phyloP scores from a whole-genome alignment of 2,113 vertebrate genomes.

The Puffinus mauretanicus region DNA sequence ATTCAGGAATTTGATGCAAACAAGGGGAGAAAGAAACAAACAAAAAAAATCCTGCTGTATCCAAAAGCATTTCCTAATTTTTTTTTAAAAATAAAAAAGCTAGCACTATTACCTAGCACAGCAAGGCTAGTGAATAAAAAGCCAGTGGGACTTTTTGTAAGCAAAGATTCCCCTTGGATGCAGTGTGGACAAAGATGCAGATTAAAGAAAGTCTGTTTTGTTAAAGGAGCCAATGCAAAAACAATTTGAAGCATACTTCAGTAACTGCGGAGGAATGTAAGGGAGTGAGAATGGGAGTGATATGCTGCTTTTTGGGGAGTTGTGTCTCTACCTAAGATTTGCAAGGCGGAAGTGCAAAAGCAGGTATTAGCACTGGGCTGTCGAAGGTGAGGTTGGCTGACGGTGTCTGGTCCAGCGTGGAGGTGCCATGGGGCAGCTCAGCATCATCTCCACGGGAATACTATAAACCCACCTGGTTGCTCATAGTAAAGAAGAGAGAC shows the following conservation, averaged over 20 bases:
- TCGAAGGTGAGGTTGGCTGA: not conserved
- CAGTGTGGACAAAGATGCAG: not conserved
- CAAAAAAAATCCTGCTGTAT: not conserved
- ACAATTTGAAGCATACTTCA: not conserved
- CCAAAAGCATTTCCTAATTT: not conserved
- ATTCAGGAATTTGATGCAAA: not conserved
- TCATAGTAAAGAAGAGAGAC: no score
- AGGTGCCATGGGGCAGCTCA: not conserved
- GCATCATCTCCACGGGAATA: not conserved
- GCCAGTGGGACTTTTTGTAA: not conserved
- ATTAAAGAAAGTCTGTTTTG: not conserved
- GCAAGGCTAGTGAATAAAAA: not conserved
- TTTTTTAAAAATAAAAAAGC: not conserved
- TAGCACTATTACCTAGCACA: not conserved
- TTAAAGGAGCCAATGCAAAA: not conserved
- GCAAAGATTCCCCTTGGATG: not conserved
- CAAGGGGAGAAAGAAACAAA: not conserved
- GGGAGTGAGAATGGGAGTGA: not conserved
- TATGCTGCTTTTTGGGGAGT: not conserved
- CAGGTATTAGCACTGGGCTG: not conserved
- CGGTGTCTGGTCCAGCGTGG: not conserved
- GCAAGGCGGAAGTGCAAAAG: no score
- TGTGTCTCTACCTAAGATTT: not conserved
- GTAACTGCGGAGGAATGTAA: not conserved
- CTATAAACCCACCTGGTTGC: not conserved